These are phyloP conservation scores for Chalcosyrphus nemorum DNA, from an alignment of 2,888 invertebrate genomes.

Conservation along the genomic window DNA sequence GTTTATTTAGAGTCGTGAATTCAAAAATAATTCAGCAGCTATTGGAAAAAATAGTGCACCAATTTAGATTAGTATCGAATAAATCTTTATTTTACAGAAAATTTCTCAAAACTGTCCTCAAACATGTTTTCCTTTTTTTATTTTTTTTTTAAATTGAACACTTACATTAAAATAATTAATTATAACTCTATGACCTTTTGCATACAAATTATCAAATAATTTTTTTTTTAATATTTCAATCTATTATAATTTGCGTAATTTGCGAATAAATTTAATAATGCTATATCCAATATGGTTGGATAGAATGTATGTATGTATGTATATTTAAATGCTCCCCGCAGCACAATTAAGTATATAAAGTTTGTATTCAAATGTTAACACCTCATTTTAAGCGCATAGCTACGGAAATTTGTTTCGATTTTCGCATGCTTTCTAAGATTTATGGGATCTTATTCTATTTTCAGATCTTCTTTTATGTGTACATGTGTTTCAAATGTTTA, in stretches of 20 bases:
- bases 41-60: no score
- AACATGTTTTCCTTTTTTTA: no score
- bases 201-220: no score
- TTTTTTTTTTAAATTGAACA: no score
- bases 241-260: background rate
- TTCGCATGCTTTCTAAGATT: background rate
- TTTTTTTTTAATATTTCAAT: background rate
- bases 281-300: background rate
- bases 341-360: background rate
- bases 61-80: no score
- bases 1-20: no score
- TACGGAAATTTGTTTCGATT: background rate
- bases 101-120: no score
- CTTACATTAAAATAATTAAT: no score
- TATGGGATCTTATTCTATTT: background rate
- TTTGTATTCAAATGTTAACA: background rate
- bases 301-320: background rate
- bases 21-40: no score
- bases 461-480: background rate
- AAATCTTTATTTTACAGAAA: no score
- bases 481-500: background rate
- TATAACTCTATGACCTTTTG: no score
- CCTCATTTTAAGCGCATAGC: background rate
- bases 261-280: background rate
- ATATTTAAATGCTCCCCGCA: background rate